Percentiles rank a stretch among this genome's conserved stretches.
Evolutionary conservation across 1,140 invertebrate species (phyloP).

Genomic region (Pomacea maculata): DNA sequence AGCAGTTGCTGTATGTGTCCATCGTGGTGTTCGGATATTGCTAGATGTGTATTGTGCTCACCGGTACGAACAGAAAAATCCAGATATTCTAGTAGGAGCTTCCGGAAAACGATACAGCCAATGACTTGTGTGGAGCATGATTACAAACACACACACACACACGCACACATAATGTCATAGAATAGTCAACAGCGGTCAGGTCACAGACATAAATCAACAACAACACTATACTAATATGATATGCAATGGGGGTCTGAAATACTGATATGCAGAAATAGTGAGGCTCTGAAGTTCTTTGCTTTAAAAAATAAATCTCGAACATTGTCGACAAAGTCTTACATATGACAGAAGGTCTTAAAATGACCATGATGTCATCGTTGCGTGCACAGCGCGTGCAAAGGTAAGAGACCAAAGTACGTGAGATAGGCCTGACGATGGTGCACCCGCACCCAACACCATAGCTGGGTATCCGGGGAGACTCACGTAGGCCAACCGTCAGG

Average conservation of each 20-base stretch:
- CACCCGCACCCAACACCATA: too few species aligned
- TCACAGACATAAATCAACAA: background rate
- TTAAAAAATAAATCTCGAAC: too few species aligned
- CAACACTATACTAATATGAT: background rate
- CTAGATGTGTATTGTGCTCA: background rate
- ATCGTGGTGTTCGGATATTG: background rate
- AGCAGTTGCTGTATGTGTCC: background rate
- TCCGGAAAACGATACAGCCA: background rate
- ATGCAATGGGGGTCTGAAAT: background rate
- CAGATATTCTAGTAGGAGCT: background rate
- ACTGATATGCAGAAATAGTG: background rate
- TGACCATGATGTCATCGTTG: too few species aligned
- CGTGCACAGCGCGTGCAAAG: too few species aligned
- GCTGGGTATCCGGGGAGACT: too few species aligned
- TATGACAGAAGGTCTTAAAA: too few species aligned
- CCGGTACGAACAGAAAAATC: background rate
- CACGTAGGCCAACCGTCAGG: too few species aligned
- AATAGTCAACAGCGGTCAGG: too few species aligned
- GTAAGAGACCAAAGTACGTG: too few species aligned
- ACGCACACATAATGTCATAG: background rate
- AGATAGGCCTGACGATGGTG: too few species aligned
- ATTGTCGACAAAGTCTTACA: too few species aligned
- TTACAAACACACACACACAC: slow-evolving; percentile 1
- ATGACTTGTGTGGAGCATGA: background rate
- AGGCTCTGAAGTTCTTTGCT: too few species aligned